Percentiles rank a stretch among this genome's conserved stretches.
These are phyloP conservation scores for Psylliodes chrysocephalus DNA, from an alignment of 2,888 invertebrate genomes.

Conservation along the genomic window DNA sequence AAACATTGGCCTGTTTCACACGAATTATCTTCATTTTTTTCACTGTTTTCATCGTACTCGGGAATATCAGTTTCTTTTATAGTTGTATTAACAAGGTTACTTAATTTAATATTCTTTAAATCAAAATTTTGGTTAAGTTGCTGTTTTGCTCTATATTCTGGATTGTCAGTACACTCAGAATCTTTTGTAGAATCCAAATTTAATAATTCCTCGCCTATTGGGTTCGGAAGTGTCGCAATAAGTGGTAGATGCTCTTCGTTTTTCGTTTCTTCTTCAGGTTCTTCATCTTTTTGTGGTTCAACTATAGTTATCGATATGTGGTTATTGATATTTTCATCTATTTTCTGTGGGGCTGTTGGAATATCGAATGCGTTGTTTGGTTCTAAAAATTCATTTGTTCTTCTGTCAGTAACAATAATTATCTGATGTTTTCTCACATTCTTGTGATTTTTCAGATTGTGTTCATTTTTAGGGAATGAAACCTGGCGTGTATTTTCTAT, in stretches of 20 bases:
- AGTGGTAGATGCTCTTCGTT: neutral
- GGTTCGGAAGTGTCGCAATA: too few species aligned
- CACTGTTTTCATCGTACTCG: too few species aligned
- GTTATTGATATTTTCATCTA: slow-evolving; percentile 19
- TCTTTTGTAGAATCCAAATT: too few species aligned
- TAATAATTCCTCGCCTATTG: too few species aligned
- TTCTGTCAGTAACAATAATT: neutral
- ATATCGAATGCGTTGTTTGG: neutral
- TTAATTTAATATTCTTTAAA: too few species aligned
- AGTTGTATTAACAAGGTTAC: too few species aligned
- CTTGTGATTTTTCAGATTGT: neutral
- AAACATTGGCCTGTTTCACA: neutral
- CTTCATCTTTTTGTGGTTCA: slow-evolving; percentile 16
- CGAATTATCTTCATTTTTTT: neutral
- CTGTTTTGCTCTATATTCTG: neutral
- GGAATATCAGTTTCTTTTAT: too few species aligned
- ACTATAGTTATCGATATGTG: slow-evolving; percentile 19
- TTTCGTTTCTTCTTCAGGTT: slow-evolving; percentile 1
- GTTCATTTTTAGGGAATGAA: neutral
- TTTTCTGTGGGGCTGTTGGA: neutral
- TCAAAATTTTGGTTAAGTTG: too few species aligned
- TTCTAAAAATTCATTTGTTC: neutral
- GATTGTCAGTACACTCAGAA: too few species aligned
- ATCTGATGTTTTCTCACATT: slow-evolving; percentile 1
- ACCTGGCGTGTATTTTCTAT: neutral